These are phyloP conservation scores for Bombus haemorrhoidalis DNA, from an alignment of 1,140 invertebrate genomes.

Conservation along the genomic window DNA sequence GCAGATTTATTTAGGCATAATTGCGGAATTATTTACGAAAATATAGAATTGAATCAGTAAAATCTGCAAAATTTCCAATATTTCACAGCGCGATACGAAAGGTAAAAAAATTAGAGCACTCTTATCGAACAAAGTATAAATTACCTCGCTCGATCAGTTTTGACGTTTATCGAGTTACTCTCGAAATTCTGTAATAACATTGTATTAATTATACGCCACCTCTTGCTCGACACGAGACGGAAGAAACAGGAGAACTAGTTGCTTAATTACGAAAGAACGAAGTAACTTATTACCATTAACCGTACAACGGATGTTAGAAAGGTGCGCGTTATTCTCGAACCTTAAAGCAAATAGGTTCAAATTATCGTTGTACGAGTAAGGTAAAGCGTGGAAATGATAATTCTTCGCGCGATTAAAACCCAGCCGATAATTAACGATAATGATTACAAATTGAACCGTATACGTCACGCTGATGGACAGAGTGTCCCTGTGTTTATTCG, in stretches of 20 bases:
- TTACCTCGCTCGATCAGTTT: background rate
- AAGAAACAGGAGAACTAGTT: background rate
- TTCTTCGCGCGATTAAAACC: background rate
- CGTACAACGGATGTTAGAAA: no score
- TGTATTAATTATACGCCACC: background rate
- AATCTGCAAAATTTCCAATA: background rate
- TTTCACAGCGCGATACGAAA: fast-evolving
- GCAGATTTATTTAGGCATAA: background rate
- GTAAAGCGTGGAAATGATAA: background rate
- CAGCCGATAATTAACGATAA: background rate
- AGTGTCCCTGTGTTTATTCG: background rate
- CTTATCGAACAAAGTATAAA: background rate
- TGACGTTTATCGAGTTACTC: background rate
- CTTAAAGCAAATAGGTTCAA: no score
- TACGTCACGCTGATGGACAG: background rate
- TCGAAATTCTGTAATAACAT: background rate
- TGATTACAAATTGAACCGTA: background rate
- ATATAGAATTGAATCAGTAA: no score
- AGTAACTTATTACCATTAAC: no score
- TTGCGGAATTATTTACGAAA: background rate
- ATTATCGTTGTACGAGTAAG: no score
- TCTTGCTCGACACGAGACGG: background rate
- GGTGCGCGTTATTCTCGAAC: no score
- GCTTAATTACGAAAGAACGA: background rate
- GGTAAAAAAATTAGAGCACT: background rate